Base-by-base conservation (phyloP, 2,888 invertebrate genomes). In the Dryadula phaetusa region DNA sequence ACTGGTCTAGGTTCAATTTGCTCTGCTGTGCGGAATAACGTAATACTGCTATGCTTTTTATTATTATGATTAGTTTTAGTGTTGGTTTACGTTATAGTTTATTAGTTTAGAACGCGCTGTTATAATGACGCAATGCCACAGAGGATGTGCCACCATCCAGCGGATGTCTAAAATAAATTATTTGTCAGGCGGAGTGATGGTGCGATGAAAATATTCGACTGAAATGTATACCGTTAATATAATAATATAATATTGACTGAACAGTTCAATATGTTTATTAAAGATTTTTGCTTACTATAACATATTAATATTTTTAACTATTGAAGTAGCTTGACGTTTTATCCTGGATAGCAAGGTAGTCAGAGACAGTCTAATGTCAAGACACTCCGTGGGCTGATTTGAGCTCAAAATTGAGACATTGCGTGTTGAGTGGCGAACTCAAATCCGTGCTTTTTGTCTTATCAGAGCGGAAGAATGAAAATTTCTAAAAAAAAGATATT, bases 91-190 rank as follows among this genome's bases (percentile, higher is more conserved):
- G 32, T 28, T 28, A 44, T 6, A n/a, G 14, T 32, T 44, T 60
- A 60, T 60, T 32, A 28, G 60, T 25, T 20, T n/a, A 60, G 5
- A 25, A 7, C 32, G 44, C 46, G 44, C 1, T 44, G 46, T 46
- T 40, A 12, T 18, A 0, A 32, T 60, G 60, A 46, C 46, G 60
- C 46, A 32, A 20, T 32, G 18, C 40, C 44, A 58, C 5, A 37
- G 34, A 47, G 37, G 64, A 56, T 25, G 47, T 56, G 60, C 64
- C 64, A 64, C 37, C 67, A 18, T 18, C 32, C 20, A 28, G 22
- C 53, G 64, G 28, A 64, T 28, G 54, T 62, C 47, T 46, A 56
- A 68, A 68, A 68, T 68, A 64, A 68, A 62, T 61, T 61, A 42
- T 68, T 65, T 65, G 64, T 62, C 42, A 56, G 40, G 49, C 49